These are phyloP conservation scores for Panagrolaimus sp. DNA, from an alignment of 1,140 invertebrate genomes.

Conservation along the genomic window DNA sequence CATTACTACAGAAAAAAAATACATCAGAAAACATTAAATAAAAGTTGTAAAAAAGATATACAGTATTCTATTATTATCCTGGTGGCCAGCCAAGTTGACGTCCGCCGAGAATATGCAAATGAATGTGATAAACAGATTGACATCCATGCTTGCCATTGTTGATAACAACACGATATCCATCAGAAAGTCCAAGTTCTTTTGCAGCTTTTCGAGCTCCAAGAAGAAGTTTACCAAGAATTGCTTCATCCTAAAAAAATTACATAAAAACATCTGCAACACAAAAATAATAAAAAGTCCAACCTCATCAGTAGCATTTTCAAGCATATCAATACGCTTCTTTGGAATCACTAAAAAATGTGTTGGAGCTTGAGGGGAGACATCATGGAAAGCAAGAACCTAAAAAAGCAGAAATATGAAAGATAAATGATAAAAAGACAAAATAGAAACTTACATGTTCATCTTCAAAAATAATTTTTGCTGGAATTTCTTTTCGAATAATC, in stretches of 20 bases:
- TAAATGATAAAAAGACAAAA: background rate
- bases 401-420: conserved; percentile 34
- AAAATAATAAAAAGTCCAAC: conserved; percentile 60
- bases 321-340: conserved; percentile 75
- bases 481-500: conserved; percentile 87
- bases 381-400: conserved; percentile 77
- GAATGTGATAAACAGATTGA: conserved; percentile 82
- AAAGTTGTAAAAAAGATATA: no score
- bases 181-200: conserved; percentile 54
- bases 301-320: conserved; percentile 72
- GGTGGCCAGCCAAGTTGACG: conserved; percentile 68
- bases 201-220: conserved; percentile 61
- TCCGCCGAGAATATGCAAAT: conserved; percentile 84
- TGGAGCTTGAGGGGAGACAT: conserved; percentile 83
- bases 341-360: conserved; percentile 94
- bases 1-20: no score
- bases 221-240: conserved; percentile 62
- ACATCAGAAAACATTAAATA: no score
- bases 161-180: conserved; percentile 68
- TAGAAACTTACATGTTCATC: conserved; percentile 68
- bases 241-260: conserved; percentile 35
- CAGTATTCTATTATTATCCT: background rate
- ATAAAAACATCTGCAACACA: background rate
- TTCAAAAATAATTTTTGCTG: conserved; percentile 87
- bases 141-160: conserved; percentile 81